These are phyloP conservation scores for Epizoanthus stellaris DNA, from an alignment of 92 coral and sea anemone species.

Conservation along the genomic window DNA sequence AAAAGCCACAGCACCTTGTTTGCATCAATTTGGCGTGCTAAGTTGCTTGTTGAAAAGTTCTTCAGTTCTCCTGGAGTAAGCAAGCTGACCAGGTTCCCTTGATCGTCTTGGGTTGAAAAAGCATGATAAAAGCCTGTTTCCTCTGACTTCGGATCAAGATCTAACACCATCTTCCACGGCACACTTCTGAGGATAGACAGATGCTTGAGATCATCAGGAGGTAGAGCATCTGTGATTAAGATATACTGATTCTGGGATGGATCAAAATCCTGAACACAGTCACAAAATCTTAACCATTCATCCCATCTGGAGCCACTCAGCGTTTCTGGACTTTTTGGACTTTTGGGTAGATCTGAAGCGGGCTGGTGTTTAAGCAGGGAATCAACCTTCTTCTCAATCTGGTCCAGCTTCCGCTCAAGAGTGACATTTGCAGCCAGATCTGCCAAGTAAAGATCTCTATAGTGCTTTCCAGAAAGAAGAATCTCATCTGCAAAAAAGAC, in stretches of 20 bases:
- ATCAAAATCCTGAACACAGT: slow-evolving; percentile 68
- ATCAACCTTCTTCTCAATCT: slow-evolving; percentile 47
- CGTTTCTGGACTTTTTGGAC: slow-evolving; percentile 44
- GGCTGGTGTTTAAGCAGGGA: neutral
- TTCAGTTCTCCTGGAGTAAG: slow-evolving; percentile 79
- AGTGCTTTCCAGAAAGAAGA: slow-evolving; percentile 59
- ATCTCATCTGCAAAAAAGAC: slow-evolving; percentile 54
- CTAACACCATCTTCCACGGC: slow-evolving; percentile 92
- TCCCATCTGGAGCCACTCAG: slow-evolving; percentile 68
- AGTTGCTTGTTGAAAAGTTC: slow-evolving; percentile 45
- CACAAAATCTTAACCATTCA: slow-evolving; percentile 79
- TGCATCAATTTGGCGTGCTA: slow-evolving; percentile 77
- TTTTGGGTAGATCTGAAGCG: neutral
- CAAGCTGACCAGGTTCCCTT: slow-evolving; percentile 71
- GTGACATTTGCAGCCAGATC: slow-evolving; percentile 40
- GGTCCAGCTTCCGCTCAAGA: slow-evolving; percentile 14
- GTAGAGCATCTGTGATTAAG: slow-evolving; percentile 73
- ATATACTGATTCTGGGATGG: slow-evolving; percentile 74
- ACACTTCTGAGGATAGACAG: slow-evolving; percentile 74
- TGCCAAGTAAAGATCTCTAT: slow-evolving; percentile 66
- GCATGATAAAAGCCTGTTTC: slow-evolving; percentile 78
- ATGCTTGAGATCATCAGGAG: slow-evolving; percentile 53
- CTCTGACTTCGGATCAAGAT: slow-evolving; percentile 84
- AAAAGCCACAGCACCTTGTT: slow-evolving; percentile 84
- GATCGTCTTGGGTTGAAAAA: slow-evolving; percentile 61